phyloP scores from a whole-genome alignment of 2,113 vertebrate species.

The Phalacrocorax pelagicus region DNA sequence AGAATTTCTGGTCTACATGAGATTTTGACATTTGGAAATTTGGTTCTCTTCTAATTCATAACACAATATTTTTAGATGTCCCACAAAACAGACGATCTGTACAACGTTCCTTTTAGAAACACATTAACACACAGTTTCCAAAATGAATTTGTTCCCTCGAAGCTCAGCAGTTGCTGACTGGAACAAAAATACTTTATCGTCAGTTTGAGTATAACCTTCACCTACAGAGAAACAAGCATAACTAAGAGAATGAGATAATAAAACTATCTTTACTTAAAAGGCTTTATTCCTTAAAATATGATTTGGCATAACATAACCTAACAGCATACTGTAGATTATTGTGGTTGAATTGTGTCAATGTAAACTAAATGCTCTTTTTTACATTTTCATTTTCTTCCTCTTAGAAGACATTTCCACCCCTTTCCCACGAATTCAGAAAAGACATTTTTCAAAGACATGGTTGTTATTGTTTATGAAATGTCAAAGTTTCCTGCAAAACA shows the following conservation, averaged over 20 bases:
- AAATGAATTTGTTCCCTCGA: slow-evolving; percentile 13
- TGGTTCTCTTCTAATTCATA: neutral
- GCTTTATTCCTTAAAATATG: neutral
- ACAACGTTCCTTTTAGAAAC: neutral
- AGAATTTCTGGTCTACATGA: neutral
- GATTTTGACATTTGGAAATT: neutral
- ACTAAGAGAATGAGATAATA: neutral
- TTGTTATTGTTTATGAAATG: neutral
- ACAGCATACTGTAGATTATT: neutral
- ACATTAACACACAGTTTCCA: neutral
- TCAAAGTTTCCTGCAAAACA: neutral
- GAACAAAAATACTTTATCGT: neutral
- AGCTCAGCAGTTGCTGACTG: neutral
- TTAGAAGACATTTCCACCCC: neutral
- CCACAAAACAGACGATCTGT: neutral
- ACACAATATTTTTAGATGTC: neutral
- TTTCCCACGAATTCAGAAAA: neutral
- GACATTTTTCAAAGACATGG: neutral
- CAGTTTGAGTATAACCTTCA: neutral
- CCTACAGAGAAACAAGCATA: neutral
- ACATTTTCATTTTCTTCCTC: neutral
- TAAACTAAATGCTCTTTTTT: neutral
- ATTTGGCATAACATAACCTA: neutral
- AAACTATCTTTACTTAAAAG: neutral
- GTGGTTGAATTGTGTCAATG: neutral